A percentile compares a stretch with the other conserved stretches of the same genome.
These are phyloP conservation scores for Acanthochromis polyacanthus DNA, from an alignment of 2,113 vertebrate species.

Conservation along the genomic window DNA sequence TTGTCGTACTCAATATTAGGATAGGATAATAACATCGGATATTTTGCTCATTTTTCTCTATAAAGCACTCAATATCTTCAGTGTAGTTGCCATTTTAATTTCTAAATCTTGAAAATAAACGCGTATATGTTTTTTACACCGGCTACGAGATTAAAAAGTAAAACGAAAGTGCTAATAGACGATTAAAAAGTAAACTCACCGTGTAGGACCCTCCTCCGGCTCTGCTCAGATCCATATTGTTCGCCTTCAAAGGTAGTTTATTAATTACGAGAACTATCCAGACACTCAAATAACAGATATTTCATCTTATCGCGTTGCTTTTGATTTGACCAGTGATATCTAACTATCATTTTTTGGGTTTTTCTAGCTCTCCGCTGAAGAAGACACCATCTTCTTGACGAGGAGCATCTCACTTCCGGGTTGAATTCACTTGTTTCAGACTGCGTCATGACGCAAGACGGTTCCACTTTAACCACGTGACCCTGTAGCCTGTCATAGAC, in stretches of 20 bases:
- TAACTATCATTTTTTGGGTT: not conserved
- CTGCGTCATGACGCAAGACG: conserved; percentile 24
- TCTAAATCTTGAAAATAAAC: not conserved
- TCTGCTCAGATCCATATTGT: conserved; percentile 29
- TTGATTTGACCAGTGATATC: not conserved
- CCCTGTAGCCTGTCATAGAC: too few species aligned
- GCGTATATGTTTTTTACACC: not conserved
- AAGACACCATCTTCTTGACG: conserved; percentile 6
- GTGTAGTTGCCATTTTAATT: not conserved
- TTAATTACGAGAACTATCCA: not conserved
- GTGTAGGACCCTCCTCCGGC: conserved; percentile 66
- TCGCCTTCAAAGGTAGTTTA: not conserved
- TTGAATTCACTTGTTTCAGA: conserved; percentile 32
- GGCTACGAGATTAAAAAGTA: not conserved
- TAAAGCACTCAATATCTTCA: not conserved
- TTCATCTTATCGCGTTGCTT: conserved; percentile 17
- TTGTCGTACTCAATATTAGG: too few species aligned
- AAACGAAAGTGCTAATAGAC: not conserved
- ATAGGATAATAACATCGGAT: not conserved
- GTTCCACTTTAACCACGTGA: conserved; percentile 28
- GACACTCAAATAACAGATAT: not conserved
- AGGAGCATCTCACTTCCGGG: conserved; percentile 61
- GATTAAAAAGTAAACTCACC: conserved; percentile 40
- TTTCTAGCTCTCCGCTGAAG: not conserved
- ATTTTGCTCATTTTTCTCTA: not conserved